Conservation (phyloP, 2,888 invertebrate species). For the Tachina grossa region DNA sequence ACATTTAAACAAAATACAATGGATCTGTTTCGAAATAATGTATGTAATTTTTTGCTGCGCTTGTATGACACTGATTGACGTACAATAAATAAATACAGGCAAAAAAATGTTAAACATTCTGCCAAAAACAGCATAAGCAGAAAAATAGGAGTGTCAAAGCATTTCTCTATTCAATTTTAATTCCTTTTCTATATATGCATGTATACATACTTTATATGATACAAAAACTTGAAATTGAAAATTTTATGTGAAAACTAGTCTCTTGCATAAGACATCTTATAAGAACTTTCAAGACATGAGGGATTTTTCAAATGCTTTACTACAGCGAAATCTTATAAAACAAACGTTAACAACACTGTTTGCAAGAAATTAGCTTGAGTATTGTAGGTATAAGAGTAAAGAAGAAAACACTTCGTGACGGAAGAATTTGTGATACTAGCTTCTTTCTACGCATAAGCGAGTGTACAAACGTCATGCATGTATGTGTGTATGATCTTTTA, state of each 20-base stretch:
- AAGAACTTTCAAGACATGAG: too few relatives aligned
- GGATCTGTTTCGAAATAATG: conserved; percentile 56
- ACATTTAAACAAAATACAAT: conserved; percentile 44
- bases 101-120: conserved; percentile 12
- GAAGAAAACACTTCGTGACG: too few relatives aligned
- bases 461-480: too few relatives aligned
- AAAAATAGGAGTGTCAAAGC: conserved; percentile 55
- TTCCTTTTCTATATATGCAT: not conserved
- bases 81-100: conserved; percentile 45
- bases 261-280: too few relatives aligned
- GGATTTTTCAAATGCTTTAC: too few relatives aligned
- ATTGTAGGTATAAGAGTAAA: too few relatives aligned
- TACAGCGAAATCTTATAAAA: too few relatives aligned
- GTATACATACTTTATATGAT: conserved; percentile 9
- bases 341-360: too few relatives aligned
- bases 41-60: conserved; percentile 40
- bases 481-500: too few relatives aligned
- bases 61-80: conserved; percentile 66
- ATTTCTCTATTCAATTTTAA: conserved; percentile 22
- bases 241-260: not conserved
- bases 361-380: too few relatives aligned
- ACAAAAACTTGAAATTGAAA: conserved; percentile 35
- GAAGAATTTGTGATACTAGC: too few relatives aligned
- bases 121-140: conserved; percentile 39
- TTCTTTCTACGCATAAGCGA: too few relatives aligned